Base-by-base conservation (phyloP, 2,797 vertebrate genomes). In the Melanotaenia parkinsoni region DNA sequence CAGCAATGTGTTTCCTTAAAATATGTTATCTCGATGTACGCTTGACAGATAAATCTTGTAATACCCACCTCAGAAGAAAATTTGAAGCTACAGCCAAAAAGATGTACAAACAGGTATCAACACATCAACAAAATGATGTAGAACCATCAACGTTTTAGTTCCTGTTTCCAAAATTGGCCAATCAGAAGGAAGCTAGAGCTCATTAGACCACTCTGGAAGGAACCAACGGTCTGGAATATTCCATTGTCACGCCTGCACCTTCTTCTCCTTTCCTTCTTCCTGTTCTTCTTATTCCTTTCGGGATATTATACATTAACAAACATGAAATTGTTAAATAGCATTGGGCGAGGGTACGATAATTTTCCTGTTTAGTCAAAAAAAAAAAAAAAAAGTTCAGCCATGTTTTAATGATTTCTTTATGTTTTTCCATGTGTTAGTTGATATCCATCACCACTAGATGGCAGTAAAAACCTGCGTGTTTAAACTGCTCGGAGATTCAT, bases 171-270 rank as follows among this genome's bases (percentile, higher is more conserved):
- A 7, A 72, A 77, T 40, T 5, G 76, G 74, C 90, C 91, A 89
- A 89, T 92, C 83, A 88, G 70, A 85, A 80, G 11, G 38, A 22
- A 78, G 72, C 40, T 22, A 79, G 88, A 63, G 28, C 45, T 47
- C 12, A 37, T 37, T 37, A 37, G 35, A 37, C 35, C 35, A 37
- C 35, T 3, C 18, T 18, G 43, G 43, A 45, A 18, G 72, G 54
- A 67, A 51, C 81, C 70, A 82, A 62, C 59, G 0, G 4, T 33
- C 74, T 60, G 84, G 86, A 85, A 78, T 9, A 5, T 77, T 88
- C 86, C 81, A 89, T 43, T 6, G 3, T 26, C 12, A 22, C 0
- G 1, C 11, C 18, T 6, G 5, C 5, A 1, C 8, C 43, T 45
- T 18, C 5, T 18, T 5, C 13, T 43, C 14, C 40, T 0, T 45